Evolutionary conservation across 2,888 invertebrate genomes (phyloP).

Genomic region (Drosophila gaucha): DNA sequence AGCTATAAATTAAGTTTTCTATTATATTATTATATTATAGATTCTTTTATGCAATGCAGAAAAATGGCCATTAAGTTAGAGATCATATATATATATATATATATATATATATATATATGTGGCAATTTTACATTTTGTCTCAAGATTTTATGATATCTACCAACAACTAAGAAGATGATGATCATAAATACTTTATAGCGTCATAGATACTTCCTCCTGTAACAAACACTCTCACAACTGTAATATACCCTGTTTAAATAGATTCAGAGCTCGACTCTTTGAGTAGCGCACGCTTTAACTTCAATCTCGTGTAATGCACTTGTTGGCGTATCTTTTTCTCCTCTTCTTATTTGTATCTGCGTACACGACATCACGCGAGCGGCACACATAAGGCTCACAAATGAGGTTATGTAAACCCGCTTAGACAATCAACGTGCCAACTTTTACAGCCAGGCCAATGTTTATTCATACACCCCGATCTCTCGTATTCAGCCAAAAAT

Average conservation of each 20-base stretch:
- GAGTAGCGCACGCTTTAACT: slow-evolving; percentile 53
- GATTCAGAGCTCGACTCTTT: slow-evolving; percentile 16
- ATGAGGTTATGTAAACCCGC: slow-evolving; percentile 66
- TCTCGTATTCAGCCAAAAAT: slow-evolving; percentile 5
- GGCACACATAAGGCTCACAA: slow-evolving; percentile 50
- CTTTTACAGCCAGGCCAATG: slow-evolving; percentile 35
- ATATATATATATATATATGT: too few relatives aligned
- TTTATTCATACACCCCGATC: slow-evolving; percentile 59
- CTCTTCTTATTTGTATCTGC: slow-evolving; percentile 48
- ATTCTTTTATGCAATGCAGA: too few relatives aligned
- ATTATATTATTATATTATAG: too few relatives aligned
- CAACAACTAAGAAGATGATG: too few relatives aligned
- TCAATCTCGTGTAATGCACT: slow-evolving; percentile 49
- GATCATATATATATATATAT: too few relatives aligned
- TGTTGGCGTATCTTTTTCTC: slow-evolving; percentile 40
- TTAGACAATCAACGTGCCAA: slow-evolving; percentile 53
- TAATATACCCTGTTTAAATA: not conserved
- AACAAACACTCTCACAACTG: not conserved
- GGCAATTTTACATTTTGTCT: too few relatives aligned
- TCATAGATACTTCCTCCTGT: not conserved
- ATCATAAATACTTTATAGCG: too few relatives aligned
- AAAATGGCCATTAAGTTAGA: too few relatives aligned
- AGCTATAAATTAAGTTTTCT: too few relatives aligned
- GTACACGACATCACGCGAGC: slow-evolving; percentile 73
- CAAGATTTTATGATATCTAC: too few relatives aligned